Evolutionary conservation across 2,113 vertebrate genomes (phyloP).

Genomic region (Himantopus leucocephalus): DNA sequence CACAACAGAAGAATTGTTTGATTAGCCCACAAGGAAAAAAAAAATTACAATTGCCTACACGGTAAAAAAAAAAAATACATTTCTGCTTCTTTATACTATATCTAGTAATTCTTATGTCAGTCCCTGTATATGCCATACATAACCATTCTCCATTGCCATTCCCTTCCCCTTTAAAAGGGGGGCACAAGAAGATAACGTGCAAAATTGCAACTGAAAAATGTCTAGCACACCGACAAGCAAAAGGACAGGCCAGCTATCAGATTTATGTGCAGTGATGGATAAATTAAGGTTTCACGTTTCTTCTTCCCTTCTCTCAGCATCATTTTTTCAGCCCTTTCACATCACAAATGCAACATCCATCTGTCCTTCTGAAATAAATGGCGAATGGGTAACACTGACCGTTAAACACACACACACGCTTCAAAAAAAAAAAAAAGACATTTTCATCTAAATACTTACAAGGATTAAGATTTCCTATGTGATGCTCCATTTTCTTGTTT

Average conservation of each 20-base stretch:
- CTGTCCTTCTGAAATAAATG: slow-evolving; percentile 56
- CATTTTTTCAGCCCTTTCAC: slow-evolving; percentile 29
- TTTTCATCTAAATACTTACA: slow-evolving; percentile 63
- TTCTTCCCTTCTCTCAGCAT: slow-evolving; percentile 8
- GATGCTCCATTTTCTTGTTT: slow-evolving; percentile 69
- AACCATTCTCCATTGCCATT: slow-evolving; percentile 1
- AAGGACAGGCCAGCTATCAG: slow-evolving; percentile 60
- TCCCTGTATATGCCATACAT: not conserved
- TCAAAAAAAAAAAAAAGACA: not conserved
- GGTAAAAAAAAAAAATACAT: not conserved
- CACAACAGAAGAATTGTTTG: not conserved
- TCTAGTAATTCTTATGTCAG: not conserved
- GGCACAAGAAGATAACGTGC: slow-evolving; percentile 65
- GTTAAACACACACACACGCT: not conserved
- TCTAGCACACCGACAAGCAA: slow-evolving; percentile 42
- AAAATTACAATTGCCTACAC: not conserved
- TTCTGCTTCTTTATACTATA: not conserved
- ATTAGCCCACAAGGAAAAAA: not conserved
- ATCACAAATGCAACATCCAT: slow-evolving; percentile 56
- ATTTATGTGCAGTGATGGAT: not conserved
- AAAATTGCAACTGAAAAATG: slow-evolving; percentile 65
- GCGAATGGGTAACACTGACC: not conserved
- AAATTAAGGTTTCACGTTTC: slow-evolving; percentile 32
- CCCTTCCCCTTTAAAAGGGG: slow-evolving; percentile 52
- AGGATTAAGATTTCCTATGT: slow-evolving; percentile 49